These are phyloP conservation scores for Athalia rosae DNA, from an alignment of 2,888 invertebrate genomes.

Conservation along the genomic window DNA sequence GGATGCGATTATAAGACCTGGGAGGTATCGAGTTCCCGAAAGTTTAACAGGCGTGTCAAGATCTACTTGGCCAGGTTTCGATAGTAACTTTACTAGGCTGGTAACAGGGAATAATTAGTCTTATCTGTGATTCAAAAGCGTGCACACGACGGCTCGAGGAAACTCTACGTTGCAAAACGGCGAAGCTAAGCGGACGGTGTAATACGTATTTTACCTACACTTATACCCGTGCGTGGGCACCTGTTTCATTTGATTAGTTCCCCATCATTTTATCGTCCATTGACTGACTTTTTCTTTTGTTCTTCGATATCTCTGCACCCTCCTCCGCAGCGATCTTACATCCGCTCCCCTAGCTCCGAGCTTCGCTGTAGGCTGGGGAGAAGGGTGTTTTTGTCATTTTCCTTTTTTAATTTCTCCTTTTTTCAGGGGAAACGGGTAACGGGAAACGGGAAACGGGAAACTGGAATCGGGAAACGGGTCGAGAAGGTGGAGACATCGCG, in stretches of 20 bases:
- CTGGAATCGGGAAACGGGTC: slow-evolving; percentile 39
- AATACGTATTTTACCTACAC: neutral
- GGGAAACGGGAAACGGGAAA: slow-evolving; percentile 20
- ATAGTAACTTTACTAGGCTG: slow-evolving; percentile 32
- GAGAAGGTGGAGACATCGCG: slow-evolving; percentile 54
- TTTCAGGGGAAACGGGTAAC: too few relatives aligned
- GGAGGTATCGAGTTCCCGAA: slow-evolving; percentile 28
- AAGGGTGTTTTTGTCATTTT: slow-evolving; percentile 18
- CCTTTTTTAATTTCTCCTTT: too few relatives aligned
- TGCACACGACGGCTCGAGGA: slow-evolving; percentile 11
- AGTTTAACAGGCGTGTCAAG: slow-evolving; percentile 42
- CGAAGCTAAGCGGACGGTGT: neutral
- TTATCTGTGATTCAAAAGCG: slow-evolving; percentile 30
- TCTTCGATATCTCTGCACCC: neutral
- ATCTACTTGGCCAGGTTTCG: slow-evolving; percentile 21
- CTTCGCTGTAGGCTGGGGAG: neutral
- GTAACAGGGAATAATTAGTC: slow-evolving; percentile 41
- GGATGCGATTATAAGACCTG: neutral
- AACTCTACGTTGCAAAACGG: slow-evolving; percentile 23
- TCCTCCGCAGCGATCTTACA: neutral
- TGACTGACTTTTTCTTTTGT: slow-evolving; percentile 14
- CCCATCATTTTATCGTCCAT: slow-evolving; percentile 10
- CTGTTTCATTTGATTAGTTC: slow-evolving; percentile 22
- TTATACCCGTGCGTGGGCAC: neutral
- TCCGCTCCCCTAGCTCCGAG: neutral